Evolutionary conservation across 2,113 vertebrate genomes (phyloP).

Genomic region (Kryptolebias marmoratus): DNA sequence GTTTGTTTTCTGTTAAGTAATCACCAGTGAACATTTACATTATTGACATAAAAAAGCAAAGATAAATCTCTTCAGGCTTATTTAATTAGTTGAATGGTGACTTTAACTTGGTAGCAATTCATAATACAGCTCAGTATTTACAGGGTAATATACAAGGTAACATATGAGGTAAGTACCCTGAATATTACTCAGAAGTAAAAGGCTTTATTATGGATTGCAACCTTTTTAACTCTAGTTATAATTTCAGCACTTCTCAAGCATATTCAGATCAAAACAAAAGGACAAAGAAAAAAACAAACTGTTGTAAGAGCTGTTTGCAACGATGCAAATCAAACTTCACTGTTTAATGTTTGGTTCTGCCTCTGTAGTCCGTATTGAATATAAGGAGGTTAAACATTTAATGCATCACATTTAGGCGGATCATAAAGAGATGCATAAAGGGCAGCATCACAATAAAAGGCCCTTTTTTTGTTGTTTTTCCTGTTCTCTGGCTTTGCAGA

Average conservation of each 20-base stretch:
- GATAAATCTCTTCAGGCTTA: conserved; percentile 23
- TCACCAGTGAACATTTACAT: conserved; percentile 43
- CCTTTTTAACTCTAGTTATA: too few species aligned
- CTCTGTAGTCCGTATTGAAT: conserved; percentile 39
- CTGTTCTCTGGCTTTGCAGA: conserved; percentile 24
- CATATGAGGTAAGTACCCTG: too few species aligned
- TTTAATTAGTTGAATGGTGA: conserved; percentile 43
- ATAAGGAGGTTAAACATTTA: conserved; percentile 69
- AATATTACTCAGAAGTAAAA: too few species aligned
- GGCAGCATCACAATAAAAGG: conserved; percentile 37
- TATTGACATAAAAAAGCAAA: conserved; percentile 43
- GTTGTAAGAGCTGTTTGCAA: too few species aligned
- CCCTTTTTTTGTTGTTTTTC: conserved; percentile 21
- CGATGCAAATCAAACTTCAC: too few species aligned
- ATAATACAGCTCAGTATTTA: too few species aligned
- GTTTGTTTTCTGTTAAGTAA: conserved; percentile 50
- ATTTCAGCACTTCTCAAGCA: too few species aligned
- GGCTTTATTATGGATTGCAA: too few species aligned
- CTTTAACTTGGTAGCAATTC: conserved; percentile 30
- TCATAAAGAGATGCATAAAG: conserved; percentile 29
- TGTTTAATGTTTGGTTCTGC: neutral
- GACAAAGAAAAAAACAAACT: too few species aligned
- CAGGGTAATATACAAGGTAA: too few species aligned
- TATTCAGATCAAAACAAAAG: too few species aligned
- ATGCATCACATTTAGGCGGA: conserved; percentile 56